Base-by-base conservation (phyloP, 2,113 vertebrate species). In the Castor canadensis region DNA sequence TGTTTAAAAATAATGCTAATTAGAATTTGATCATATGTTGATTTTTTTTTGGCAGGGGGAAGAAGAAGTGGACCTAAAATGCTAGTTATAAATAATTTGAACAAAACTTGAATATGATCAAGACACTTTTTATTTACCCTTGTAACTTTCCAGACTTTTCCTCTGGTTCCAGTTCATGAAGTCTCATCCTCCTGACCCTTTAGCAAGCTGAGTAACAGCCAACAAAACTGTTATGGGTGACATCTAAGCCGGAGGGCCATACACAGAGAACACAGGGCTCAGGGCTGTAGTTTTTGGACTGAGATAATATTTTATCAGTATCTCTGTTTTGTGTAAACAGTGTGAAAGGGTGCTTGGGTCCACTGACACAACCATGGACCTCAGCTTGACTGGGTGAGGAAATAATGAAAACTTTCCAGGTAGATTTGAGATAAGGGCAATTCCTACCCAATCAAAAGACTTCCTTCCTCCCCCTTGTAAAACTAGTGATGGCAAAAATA, bases 171-270 rank as follows among this genome's bases (percentile, higher is more conserved):
- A 80, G 54, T 5, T 0, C 30, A 24, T 84, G 38, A 85, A 83
- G 54, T 45, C 24, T 85, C 35, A 49, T 79, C 76, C 16, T 40
- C 22, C 16, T 47, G 52, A 75, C 30, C 22, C 16, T 30, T 96
- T 17, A 52, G 7, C 15, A 87, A 28, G 11, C 72, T 80, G 40
- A 95, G 38, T 30, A 38, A 30, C 66, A 86, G 60, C 77, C 85
- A 87, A 9, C 64, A 73, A 94, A 97, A 11, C 40, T 82, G 26
- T 4, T 84, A 47, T 16, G 56, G 35, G n/a, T 95, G 87, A 76
- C 71, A 52, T 43, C n/a, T 52, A 93, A 15, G 66, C 26, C 85
- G 56, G 75, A 83, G 1, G 13, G 52, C 16, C 38, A 52, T 84
- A 32, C 62, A 5, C 10, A 12, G 52, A 58, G 43, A 92, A 69